phyloP scores from a whole-genome alignment of 1,140 invertebrate genomes.

The Drosophila seguyi region DNA sequence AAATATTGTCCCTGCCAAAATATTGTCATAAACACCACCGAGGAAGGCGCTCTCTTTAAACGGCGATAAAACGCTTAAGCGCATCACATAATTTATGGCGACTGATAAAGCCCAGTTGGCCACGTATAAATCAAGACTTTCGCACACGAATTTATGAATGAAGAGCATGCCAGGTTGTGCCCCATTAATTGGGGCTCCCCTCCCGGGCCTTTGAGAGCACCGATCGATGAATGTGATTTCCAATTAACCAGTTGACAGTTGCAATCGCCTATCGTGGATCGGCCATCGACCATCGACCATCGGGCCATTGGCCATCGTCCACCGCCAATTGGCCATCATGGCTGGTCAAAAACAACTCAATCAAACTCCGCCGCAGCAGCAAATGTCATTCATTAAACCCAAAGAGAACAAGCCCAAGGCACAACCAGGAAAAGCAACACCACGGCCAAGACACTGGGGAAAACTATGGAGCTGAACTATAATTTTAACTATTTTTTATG shows the following conservation, averaged over 20 bases:
- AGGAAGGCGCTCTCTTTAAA: constrained; percentile 62
- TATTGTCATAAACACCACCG: constrained; percentile 72
- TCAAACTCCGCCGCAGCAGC: constrained; percentile 61
- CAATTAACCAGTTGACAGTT: constrained; percentile 58
- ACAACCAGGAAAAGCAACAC: constrained; percentile 43
- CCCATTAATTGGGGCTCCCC: constrained; percentile 34
- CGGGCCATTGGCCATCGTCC: constrained; percentile 26
- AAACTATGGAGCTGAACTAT: background rate
- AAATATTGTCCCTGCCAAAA: constrained; percentile 71
- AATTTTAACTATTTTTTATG: background rate
- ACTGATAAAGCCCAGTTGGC: constrained; percentile 57
- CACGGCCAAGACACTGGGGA: constrained; percentile 9
- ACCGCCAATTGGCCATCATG: constrained; percentile 69
- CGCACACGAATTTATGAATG: constrained; percentile 52
- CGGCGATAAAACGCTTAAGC: constrained; percentile 80
- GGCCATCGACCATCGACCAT: constrained; percentile 37
- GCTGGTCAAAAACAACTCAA: constrained; percentile 79
- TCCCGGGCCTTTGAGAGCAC: constrained; percentile 1
- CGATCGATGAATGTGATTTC: constrained; percentile 50
- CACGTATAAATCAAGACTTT: constrained; percentile 46
- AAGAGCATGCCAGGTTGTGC: constrained; percentile 15
- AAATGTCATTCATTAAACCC: constrained; percentile 79
- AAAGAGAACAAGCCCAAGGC: constrained; percentile 59
- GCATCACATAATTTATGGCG: constrained; percentile 76
- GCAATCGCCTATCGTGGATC: constrained; percentile 49